Conservation (phyloP, 2,888 invertebrate species). For the Autographa pulchrina region DNA sequence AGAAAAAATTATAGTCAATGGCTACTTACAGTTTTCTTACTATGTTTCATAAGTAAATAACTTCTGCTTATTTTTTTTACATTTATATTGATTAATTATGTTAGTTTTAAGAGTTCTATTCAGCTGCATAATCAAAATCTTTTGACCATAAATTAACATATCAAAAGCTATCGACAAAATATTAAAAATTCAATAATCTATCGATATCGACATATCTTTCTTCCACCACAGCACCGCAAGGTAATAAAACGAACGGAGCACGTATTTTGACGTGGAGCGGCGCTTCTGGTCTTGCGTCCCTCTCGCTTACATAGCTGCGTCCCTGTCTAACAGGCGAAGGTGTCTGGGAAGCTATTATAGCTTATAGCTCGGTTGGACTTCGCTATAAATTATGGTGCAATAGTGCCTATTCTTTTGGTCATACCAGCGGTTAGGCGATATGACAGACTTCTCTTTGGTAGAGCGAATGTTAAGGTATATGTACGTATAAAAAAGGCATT, state of each 20-base stretch:
- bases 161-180: slow-evolving; percentile 26
- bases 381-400: slow-evolving; percentile 87
- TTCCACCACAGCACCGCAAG: slow-evolving; percentile 70
- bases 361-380: slow-evolving; percentile 80
- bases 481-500: background rate
- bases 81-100: no score
- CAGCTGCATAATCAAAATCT: background rate
- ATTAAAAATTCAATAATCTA: slow-evolving; percentile 27
- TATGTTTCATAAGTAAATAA: no score
- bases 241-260: slow-evolving; percentile 89
- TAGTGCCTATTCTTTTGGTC: slow-evolving; percentile 84
- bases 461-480: slow-evolving; percentile 1
- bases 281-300: slow-evolving; percentile 86
- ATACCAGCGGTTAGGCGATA: slow-evolving; percentile 73
- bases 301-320: slow-evolving; percentile 69
- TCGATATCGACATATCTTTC: slow-evolving; percentile 72
- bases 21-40: no score
- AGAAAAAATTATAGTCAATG: no score
- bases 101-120: no score
- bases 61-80: no score
- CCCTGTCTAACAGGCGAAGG: slow-evolving; percentile 77
- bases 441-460: slow-evolving; percentile 75
- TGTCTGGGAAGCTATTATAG: slow-evolving; percentile 87
- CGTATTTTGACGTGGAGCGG: slow-evolving; percentile 90
- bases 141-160: background rate